Base-by-base conservation (phyloP, 1,140 invertebrate genomes). In the Drosophila miranda region DNA sequence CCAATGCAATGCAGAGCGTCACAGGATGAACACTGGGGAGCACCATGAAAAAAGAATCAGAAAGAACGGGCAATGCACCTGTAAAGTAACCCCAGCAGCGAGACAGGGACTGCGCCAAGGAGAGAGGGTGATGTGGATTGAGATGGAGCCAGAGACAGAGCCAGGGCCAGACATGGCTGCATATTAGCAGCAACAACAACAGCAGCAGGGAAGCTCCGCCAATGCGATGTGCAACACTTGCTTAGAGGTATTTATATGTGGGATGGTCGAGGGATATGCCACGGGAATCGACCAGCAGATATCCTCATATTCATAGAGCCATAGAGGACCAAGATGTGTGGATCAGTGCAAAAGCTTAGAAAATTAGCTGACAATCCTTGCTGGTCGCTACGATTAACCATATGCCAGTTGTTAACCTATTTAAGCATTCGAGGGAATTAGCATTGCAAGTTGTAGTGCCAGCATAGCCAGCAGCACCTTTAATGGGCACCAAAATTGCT, bases 401-500 rank as follows among this genome's bases (percentile, higher is more conserved):
- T 28, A 28, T 1, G 16, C 16, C 16, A 19, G 16, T 0, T 16
- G 16, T 16, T 16, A 16, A 16, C 16, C 16, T 16, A 16, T 16
- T 16, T 16, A 16, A 16, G 23, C 26, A 26, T 26, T 26, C 26
- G 5, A 26, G 5, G 26, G 26, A 5, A 26, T 1, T 26, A 6
- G 6, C 26, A 55, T 8, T 19, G 34, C 6, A 0, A 21, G 16
- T 52, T 6, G 4, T 19, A 23, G 6, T 48, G 8, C 42, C 13
- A 8, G 50, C 44, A 48, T 41, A 21, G 59, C 57, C 19, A 19
- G 19, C 43, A 14, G 13, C 1, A 6, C 8, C 4, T 19, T 16
- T 44, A 13, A n/a, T 51, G 34, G 49, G 58, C 62, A 84, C 62
- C 38, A n/a, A 45, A 75, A 79, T 69, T 86, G 72, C 72, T 63